Base-by-base conservation (phyloP, 2,113 vertebrate genomes). In the Pomatorhinus ruficollis region DNA sequence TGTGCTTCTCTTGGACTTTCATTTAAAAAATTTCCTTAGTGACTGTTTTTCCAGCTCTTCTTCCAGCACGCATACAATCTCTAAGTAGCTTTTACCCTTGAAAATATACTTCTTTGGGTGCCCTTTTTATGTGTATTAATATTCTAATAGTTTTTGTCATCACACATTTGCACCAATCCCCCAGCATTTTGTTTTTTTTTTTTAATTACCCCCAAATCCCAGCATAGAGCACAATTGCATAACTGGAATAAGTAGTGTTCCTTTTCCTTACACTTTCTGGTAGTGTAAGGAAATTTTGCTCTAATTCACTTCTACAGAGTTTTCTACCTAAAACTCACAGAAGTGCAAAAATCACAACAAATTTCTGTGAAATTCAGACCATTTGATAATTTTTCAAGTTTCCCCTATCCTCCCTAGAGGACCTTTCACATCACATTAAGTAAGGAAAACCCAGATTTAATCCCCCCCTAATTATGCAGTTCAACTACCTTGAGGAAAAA, bases 171-270 rank as follows among this genome's bases (percentile, higher is more conserved):
- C 2, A 4, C 5, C 2, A 4, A 49, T 23, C 4, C 59, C 8
- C 20, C 9, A 74, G 5, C 2, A 11, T 33, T 17, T 27, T 10
- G 33, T 44, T n/a, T 22, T 12, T 19, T 0, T 8, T 37, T 54
- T 37, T 35, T 12, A 19, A 1, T 25, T 7, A 2, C 11, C 1
- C 1, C 4, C 2, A 86, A 16, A 4, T 24, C 25, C 4, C 14
- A 57, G 15, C n/a, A 16, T 2, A 78, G 6, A 69, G 0, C 8
- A 60, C 0, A 2, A 47, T 11, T 61, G 21, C 17, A 7, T 42
- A 20, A 8, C 19, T 61, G 45, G 78, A 70, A 68, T 50, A n/a
- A 4, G 1, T 18, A 56, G 5, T 25, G 3, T n/a, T 22, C 22
- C 3, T 42, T 61, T 50, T 74, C 40, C 23, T 80, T 59, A 8